These are phyloP conservation scores for Cetonia aurata DNA, from an alignment of 2,888 invertebrate genomes.

Conservation along the genomic window DNA sequence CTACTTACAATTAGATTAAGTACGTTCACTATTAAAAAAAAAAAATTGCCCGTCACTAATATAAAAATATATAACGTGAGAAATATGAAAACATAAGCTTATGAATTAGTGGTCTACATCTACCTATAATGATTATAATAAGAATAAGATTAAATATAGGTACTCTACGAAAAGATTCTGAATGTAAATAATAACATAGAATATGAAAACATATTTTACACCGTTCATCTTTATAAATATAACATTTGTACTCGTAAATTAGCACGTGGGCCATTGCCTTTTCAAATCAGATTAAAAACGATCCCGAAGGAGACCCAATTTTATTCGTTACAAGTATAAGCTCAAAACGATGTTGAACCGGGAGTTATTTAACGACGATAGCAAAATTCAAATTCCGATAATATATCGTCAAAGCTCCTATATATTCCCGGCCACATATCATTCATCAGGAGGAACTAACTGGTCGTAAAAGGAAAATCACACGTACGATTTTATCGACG, in stretches of 20 bases:
- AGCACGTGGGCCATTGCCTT: no score
- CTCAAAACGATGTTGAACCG: not conserved
- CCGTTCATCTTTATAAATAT: not conserved
- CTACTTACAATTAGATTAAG: no score
- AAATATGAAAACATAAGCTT: constrained; percentile 25
- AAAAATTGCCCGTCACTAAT: constrained; percentile 11
- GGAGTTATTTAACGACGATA: not conserved
- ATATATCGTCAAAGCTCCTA: not conserved
- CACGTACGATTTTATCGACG: not conserved
- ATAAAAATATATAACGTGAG: constrained; percentile 9
- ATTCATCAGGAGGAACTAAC: no score
- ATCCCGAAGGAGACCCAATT: not conserved
- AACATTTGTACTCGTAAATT: not conserved
- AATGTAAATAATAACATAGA: constrained; percentile 20
- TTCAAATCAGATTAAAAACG: no score
- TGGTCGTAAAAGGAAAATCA: not conserved
- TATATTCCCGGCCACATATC: not conserved
- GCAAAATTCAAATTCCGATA: not conserved
- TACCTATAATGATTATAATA: constrained; percentile 4
- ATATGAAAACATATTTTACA: constrained; percentile 1
- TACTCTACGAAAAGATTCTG: not conserved
- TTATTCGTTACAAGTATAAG: not conserved
- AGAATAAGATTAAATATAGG: not conserved
- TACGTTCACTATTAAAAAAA: not conserved
- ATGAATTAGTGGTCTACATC: constrained; percentile 29